These are phyloP conservation scores for Melanotaenia trifasciata DNA, from an alignment of 2,797 vertebrate genomes.

Conservation along the genomic window DNA sequence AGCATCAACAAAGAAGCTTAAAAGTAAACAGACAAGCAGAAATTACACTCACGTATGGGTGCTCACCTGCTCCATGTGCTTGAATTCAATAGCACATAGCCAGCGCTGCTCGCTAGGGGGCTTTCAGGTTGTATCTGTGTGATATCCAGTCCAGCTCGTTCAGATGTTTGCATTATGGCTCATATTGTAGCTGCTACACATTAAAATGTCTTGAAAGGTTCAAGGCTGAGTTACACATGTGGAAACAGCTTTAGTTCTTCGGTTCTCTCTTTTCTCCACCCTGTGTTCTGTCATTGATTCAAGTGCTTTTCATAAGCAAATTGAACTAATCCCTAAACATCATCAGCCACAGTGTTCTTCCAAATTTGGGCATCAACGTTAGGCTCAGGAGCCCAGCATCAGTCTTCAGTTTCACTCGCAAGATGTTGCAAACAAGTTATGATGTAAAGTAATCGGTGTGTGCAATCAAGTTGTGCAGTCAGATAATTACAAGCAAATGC, in stretches of 20 bases:
- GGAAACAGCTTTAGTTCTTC: background rate
- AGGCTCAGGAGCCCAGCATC: constrained; percentile 11
- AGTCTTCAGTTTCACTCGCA: constrained; percentile 23
- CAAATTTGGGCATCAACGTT: background rate
- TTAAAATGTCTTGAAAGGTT: background rate
- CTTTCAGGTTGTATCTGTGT: background rate
- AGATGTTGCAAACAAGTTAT: constrained; percentile 19
- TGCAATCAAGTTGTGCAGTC: constrained; percentile 20
- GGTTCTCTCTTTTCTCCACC: background rate
- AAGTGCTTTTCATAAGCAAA: constrained; percentile 2
- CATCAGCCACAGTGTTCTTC: background rate
- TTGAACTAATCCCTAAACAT: background rate
- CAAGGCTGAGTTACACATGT: background rate
- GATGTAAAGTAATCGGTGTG: constrained; percentile 17
- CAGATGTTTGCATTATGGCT: background rate
- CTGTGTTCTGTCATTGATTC: background rate
- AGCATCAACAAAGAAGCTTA: background rate
- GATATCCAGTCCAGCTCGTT: background rate
- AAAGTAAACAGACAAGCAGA: background rate
- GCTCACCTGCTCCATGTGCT: background rate
- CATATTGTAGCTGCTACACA: background rate
- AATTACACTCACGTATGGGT: background rate
- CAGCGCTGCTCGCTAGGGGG: background rate
- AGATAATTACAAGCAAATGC: constrained; percentile 44
- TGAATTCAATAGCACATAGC: background rate